Percentiles rank a stretch among this genome's conserved stretches.
Conservation (phyloP, 2,113 vertebrate genomes). For the Charadrius vociferus region DNA sequence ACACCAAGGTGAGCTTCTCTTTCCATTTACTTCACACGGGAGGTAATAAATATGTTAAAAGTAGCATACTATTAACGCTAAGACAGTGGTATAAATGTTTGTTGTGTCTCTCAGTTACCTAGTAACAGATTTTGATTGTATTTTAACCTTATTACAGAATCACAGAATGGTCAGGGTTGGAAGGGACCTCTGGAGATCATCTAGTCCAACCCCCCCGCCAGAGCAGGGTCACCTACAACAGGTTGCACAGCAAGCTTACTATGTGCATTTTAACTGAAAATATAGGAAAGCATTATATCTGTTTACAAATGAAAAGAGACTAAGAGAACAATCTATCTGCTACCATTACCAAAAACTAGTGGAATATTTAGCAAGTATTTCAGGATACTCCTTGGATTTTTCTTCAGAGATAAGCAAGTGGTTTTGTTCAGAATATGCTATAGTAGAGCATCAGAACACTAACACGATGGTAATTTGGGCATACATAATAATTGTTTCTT, state of each 20-base stretch:
- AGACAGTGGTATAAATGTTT: background rate
- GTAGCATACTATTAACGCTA: background rate
- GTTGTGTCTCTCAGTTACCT: constrained; percentile 10
- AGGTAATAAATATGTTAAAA: background rate
- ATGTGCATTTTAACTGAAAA: background rate
- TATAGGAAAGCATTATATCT: background rate
- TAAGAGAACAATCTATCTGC: background rate
- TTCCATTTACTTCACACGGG: constrained; percentile 21
- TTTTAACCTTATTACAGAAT: background rate
- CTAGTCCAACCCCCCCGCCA: too few species aligned
- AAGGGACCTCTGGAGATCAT: too few species aligned
- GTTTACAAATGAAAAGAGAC: background rate
- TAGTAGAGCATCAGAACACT: background rate
- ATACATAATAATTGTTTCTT: background rate
- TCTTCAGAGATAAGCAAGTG: background rate
- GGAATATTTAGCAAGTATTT: background rate
- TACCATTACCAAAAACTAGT: background rate
- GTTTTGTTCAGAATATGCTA: background rate
- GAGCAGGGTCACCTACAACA: too few species aligned
- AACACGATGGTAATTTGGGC: background rate
- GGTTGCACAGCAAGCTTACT: background rate
- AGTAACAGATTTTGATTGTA: constrained; percentile 12
- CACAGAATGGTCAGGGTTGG: too few species aligned
- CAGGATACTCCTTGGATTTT: background rate
- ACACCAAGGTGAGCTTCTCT: constrained; percentile 14